Conservation (phyloP, 2,888 invertebrate genomes). For the Lasioglossum leucozonium region DNA sequence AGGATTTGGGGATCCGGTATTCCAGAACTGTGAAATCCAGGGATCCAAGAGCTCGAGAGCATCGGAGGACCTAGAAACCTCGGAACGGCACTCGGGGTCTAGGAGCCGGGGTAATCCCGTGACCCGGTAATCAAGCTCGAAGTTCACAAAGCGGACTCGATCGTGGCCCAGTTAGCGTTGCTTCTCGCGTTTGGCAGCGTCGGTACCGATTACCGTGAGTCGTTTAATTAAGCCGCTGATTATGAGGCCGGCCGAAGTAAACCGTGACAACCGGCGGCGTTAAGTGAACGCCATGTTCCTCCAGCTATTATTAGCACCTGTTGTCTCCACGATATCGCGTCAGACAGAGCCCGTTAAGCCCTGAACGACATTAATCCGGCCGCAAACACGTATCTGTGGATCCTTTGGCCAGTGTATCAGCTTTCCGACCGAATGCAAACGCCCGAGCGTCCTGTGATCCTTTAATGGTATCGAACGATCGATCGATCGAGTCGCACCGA, state of each 20-base stretch:
- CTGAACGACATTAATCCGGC: constrained; percentile 36
- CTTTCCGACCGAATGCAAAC: background rate
- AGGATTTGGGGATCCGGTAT: background rate
- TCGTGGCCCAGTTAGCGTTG: background rate
- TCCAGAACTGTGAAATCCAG: background rate
- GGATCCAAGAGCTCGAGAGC: background rate
- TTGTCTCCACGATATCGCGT: constrained; percentile 43
- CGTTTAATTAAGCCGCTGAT: constrained; percentile 42
- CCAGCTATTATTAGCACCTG: constrained; percentile 51
- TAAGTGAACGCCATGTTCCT: constrained; percentile 29
- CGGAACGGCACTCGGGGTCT: background rate
- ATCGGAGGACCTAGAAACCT: background rate
- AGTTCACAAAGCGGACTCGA: background rate
- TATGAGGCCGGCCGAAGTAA: constrained; percentile 45
- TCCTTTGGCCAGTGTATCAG: background rate
- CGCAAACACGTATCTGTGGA: constrained; percentile 24
- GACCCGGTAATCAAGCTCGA: background rate
- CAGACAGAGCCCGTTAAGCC: constrained; percentile 4
- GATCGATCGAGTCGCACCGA: background rate
- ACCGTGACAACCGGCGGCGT: constrained; percentile 37
- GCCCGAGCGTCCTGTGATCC: background rate
- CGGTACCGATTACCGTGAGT: background rate
- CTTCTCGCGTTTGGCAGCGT: background rate
- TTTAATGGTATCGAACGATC: background rate
- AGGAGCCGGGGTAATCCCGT: background rate